Conservation (phyloP, 2,888 invertebrate genomes). For the Dexiosoma caninum region DNA sequence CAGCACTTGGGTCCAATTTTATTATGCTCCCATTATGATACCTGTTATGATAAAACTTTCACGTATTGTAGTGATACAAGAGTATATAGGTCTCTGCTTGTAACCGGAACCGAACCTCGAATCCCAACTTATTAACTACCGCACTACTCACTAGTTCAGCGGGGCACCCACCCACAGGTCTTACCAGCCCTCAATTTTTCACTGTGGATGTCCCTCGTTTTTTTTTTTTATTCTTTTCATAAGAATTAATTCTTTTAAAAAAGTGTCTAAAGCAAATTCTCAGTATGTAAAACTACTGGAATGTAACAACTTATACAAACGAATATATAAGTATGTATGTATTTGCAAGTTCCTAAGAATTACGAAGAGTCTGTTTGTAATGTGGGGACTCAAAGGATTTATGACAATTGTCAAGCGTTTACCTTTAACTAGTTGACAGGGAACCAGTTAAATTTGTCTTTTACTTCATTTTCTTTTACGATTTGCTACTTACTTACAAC, state of each 20-base stretch:
- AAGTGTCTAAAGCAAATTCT: neutral
- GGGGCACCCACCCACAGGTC: too few relatives aligned
- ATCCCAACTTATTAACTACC: too few relatives aligned
- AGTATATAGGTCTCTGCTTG: too few relatives aligned
- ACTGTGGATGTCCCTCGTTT: too few relatives aligned
- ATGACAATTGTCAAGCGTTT: conserved; percentile 63
- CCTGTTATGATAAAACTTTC: too few relatives aligned
- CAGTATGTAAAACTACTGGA: conserved; percentile 27
- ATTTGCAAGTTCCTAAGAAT: conserved; percentile 7
- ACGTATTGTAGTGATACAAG: too few relatives aligned
- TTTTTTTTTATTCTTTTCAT: neutral
- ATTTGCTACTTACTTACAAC: conserved; percentile 12
- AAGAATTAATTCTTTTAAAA: conserved; percentile 18
- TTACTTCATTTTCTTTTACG: neutral
- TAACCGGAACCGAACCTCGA: too few relatives aligned
- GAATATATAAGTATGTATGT: neutral
- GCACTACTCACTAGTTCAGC: too few relatives aligned
- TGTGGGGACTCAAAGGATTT: conserved; percentile 64
- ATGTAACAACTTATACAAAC: conserved; percentile 16
- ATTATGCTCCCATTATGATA: too few relatives aligned
- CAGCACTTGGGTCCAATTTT: too few relatives aligned
- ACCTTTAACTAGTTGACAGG: conserved; percentile 56
- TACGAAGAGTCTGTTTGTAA: conserved; percentile 51
- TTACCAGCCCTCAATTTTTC: too few relatives aligned
- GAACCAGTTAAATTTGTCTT: conserved; percentile 50